These are phyloP conservation scores for Ditula angustiorana DNA, from an alignment of 2,888 invertebrate species.

Conservation along the genomic window DNA sequence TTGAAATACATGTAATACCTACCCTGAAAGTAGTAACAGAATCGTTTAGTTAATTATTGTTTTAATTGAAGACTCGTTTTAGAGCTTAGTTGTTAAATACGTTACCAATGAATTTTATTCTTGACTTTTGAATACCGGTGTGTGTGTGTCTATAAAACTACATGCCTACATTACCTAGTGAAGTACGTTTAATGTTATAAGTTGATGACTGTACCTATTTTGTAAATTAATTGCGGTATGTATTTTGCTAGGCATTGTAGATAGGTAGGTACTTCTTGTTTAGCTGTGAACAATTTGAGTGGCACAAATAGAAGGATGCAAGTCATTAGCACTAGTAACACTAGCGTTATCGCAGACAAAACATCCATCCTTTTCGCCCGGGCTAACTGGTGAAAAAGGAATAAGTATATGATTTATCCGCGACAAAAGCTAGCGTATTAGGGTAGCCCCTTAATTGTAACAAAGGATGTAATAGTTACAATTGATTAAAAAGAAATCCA, in stretches of 20 bases:
- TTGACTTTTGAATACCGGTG: slow-evolving; percentile 32
- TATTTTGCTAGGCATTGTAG: slow-evolving; percentile 22
- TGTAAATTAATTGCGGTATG: slow-evolving; percentile 21
- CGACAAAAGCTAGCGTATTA: too few species aligned
- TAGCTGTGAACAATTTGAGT: not conserved
- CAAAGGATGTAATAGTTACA: not conserved
- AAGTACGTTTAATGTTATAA: slow-evolving; percentile 25
- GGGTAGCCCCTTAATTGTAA: not conserved
- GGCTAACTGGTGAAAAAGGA: too few species aligned
- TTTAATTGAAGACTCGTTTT: slow-evolving; percentile 69
- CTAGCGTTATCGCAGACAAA: too few species aligned
- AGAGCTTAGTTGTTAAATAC: slow-evolving; percentile 75
- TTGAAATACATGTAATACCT: slow-evolving; percentile 57
- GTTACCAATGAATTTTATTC: slow-evolving; percentile 82
- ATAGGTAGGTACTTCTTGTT: not conserved
- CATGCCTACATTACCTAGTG: slow-evolving; percentile 19
- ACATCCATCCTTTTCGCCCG: too few species aligned
- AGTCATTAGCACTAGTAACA: too few species aligned
- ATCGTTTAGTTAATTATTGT: slow-evolving; percentile 46
- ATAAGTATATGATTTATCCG: too few species aligned
- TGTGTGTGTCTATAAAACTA: not conserved
- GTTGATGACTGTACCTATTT: slow-evolving; percentile 29
- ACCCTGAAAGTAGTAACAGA: slow-evolving; percentile 41
- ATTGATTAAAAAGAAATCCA: not conserved
- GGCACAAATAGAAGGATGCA: not conserved